A percentile compares a stretch with the other conserved stretches of the same genome.
phyloP scores from a whole-genome alignment of 2,797 vertebrate species.

The Sphaeramia orbicularis region DNA sequence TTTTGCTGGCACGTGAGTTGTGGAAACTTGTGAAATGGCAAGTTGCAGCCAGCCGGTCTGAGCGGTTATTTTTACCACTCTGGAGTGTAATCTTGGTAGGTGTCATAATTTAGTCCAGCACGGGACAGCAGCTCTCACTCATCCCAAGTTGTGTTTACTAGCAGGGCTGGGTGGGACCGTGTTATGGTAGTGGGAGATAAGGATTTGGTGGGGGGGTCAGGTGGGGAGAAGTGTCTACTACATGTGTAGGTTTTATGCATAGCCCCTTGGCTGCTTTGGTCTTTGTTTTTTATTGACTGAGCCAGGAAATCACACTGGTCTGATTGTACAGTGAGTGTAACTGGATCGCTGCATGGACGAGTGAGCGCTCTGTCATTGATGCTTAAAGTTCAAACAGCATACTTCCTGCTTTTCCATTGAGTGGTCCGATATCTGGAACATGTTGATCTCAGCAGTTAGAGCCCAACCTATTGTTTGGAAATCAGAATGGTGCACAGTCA shows the following conservation, averaged over 20 bases:
- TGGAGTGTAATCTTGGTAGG: slow-evolving; percentile 53
- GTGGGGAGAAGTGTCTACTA: background rate
- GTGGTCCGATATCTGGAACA: slow-evolving; percentile 38
- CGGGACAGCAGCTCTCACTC: slow-evolving; percentile 42
- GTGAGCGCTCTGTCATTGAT: slow-evolving; percentile 51
- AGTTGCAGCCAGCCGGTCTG: slow-evolving; percentile 53
- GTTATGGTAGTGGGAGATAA: slow-evolving; percentile 71
- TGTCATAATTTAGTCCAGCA: slow-evolving; percentile 43
- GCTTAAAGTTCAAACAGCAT: slow-evolving; percentile 60
- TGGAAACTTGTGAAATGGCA: slow-evolving; percentile 67
- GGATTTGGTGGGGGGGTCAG: background rate
- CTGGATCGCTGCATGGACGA: slow-evolving; percentile 42
- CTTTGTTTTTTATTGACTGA: slow-evolving; percentile 28
- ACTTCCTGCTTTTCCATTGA: slow-evolving; percentile 66
- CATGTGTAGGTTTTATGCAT: slow-evolving; percentile 1
- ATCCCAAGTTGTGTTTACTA: slow-evolving; percentile 57
- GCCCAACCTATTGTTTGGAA: slow-evolving; percentile 25
- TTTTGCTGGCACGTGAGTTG: slow-evolving; percentile 66
- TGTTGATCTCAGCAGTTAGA: slow-evolving; percentile 36
- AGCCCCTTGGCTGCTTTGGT: slow-evolving; percentile 18
- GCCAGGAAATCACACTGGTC: slow-evolving; percentile 31
- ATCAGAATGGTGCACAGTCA: slow-evolving; percentile 4
- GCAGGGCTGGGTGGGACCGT: slow-evolving; percentile 57
- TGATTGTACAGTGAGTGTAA: slow-evolving; percentile 55
- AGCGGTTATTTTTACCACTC: slow-evolving; percentile 79